Evolutionary conservation across 92 coral and sea anemone genomes (phyloP).

Genomic region (Chrysogorgia sp.): DNA sequence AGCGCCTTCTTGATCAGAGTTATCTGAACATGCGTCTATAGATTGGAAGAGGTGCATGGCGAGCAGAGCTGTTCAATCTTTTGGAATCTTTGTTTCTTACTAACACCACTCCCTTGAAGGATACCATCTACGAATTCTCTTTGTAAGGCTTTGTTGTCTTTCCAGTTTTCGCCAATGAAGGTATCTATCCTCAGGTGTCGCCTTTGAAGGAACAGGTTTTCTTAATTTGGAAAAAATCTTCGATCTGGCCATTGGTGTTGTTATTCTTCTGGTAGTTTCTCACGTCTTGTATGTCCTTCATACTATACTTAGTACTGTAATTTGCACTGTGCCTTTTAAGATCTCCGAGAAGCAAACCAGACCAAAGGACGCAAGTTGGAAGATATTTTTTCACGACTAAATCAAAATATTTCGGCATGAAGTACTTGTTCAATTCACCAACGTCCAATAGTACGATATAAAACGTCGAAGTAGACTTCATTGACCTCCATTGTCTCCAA

Average conservation of each 20-base stretch:
- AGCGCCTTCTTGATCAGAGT: not conserved
- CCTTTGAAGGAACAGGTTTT: slow-evolving; percentile 24
- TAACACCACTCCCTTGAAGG: not conserved
- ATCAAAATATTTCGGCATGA: slow-evolving; percentile 27
- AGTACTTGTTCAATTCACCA: slow-evolving; percentile 24
- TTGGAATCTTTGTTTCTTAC: not conserved
- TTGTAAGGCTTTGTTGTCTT: slow-evolving; percentile 17
- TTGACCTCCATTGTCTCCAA: not conserved
- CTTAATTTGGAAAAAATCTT: slow-evolving; percentile 21
- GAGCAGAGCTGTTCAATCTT: slow-evolving; percentile 16
- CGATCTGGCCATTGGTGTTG: slow-evolving; percentile 43
- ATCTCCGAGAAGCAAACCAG: slow-evolving; percentile 30
- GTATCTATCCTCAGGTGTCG: slow-evolving; percentile 15
- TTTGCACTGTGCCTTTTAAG: slow-evolving; percentile 4
- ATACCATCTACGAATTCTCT: not conserved
- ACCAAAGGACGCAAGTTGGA: slow-evolving; percentile 25
- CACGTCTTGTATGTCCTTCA: not conserved
- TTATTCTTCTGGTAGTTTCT: no score
- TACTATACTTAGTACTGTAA: not conserved
- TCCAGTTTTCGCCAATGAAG: slow-evolving; percentile 41
- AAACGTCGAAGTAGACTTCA: no score
- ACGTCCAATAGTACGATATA: not conserved
- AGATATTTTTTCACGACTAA: slow-evolving; percentile 11
- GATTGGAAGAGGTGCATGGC: no score
- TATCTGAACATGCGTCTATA: no score